Percentiles rank a stretch among this genome's conserved stretches.
These are phyloP conservation scores for Pristionchus fissidentatus DNA, from an alignment of 2,888 invertebrate genomes.

Conservation along the genomic window DNA sequence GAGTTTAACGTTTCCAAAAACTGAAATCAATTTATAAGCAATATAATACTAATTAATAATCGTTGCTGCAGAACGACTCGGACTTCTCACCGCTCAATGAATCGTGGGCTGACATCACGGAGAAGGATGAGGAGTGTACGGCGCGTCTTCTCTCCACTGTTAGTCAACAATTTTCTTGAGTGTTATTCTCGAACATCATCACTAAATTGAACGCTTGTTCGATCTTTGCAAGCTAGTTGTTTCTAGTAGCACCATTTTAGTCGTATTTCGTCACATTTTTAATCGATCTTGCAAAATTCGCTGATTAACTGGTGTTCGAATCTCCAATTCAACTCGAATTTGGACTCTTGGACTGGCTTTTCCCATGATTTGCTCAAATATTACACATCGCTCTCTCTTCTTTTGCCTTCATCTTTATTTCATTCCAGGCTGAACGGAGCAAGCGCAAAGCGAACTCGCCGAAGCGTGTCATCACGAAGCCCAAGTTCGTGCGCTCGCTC, in stretches of 20 bases:
- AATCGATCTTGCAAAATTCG: not conserved
- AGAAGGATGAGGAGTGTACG: constrained; percentile 52
- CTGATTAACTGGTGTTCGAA: not conserved
- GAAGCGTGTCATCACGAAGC: constrained; percentile 49
- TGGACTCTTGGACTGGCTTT: too few relatives aligned
- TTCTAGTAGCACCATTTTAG: not conserved
- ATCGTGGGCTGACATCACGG: constrained; percentile 66
- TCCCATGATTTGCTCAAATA: too few relatives aligned
- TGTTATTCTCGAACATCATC: not conserved
- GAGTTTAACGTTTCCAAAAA: constrained; percentile 1
- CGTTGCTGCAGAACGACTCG: constrained; percentile 50
- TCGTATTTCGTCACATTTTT: not conserved
- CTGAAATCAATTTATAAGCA: not conserved
- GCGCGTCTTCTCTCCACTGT: constrained; percentile 7
- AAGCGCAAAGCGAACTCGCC: not conserved
- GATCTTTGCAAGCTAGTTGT: too few relatives aligned
- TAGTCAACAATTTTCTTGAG: not conserved
- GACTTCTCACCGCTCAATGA: constrained; percentile 62
- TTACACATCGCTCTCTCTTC: too few relatives aligned
- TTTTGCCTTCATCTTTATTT: not conserved
- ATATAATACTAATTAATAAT: not conserved
- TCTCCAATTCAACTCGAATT: not conserved
- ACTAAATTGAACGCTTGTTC: too few relatives aligned
- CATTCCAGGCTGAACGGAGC: constrained; percentile 14
- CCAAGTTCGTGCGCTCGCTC: constrained; percentile 54